A percentile compares a stretch with the other conserved stretches of the same genome.
phyloP scores from a whole-genome alignment of 2,888 invertebrate genomes.

The Uropetala carovei region DNA sequence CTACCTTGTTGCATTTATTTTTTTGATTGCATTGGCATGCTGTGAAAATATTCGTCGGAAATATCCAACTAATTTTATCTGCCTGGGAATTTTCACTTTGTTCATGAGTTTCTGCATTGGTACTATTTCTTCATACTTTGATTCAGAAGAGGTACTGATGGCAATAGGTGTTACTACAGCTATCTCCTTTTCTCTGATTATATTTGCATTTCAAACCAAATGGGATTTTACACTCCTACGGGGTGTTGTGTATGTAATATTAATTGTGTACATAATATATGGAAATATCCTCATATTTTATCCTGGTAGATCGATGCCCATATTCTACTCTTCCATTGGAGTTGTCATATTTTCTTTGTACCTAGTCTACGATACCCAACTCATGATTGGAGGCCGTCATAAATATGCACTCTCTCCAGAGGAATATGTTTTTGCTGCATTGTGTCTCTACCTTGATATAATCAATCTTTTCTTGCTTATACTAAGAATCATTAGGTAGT shows the following conservation, averaged over 20 bases:
- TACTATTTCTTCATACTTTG: slow-evolving; percentile 81
- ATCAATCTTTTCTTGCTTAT: slow-evolving; percentile 94
- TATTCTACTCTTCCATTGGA: slow-evolving; percentile 90
- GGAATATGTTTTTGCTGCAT: slow-evolving; percentile 95
- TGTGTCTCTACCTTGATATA: slow-evolving; percentile 93
- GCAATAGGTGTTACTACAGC: slow-evolving; percentile 95
- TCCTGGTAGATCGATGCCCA: slow-evolving; percentile 75
- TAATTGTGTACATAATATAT: slow-evolving; percentile 86
- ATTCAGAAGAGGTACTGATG: slow-evolving; percentile 84
- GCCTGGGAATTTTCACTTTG: slow-evolving; percentile 89
- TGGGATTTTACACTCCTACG: slow-evolving; percentile 90
- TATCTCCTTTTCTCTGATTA: slow-evolving; percentile 88
- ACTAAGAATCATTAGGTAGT: slow-evolving; percentile 81
- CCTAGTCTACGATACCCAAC: slow-evolving; percentile 93
- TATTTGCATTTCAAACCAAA: slow-evolving; percentile 96
- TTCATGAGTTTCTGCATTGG: slow-evolving; percentile 91
- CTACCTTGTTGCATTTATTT: slow-evolving; percentile 82
- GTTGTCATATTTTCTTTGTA: slow-evolving; percentile 93
- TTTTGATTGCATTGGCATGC: slow-evolving; percentile 90
- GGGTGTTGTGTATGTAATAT: slow-evolving; percentile 85
- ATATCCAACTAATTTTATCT: slow-evolving; percentile 91
- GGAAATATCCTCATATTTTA: slow-evolving; percentile 85
- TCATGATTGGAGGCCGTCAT: slow-evolving; percentile 93
- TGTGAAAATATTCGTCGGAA: slow-evolving; percentile 89
- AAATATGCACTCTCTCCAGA: slow-evolving; percentile 93